Base-by-base conservation (phyloP, 2,888 invertebrate genomes). In the Phengaris alcon region DNA sequence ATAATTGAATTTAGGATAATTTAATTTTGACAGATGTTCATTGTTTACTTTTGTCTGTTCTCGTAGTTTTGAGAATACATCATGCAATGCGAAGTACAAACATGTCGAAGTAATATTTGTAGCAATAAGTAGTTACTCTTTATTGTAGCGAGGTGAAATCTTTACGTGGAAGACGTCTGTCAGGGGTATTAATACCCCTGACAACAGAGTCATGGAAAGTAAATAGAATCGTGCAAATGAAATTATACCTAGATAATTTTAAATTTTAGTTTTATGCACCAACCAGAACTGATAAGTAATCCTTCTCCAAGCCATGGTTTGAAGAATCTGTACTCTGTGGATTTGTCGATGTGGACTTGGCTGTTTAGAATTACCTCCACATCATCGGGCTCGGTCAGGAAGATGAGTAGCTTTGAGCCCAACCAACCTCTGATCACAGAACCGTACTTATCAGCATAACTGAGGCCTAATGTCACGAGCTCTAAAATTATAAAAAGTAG, bases 301-400 rank as follows among this genome's bases (percentile, higher is more conserved):
- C 97, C 97, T 83, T 97, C 95, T 22, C 97, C 97, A 74, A 97
- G 94, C 97, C 97, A 97, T 0, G 97, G 97, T 82, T 96, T 94
- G 86, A 97, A 97, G 87, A 96, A 96, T 77, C 94, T 90, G 84
- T 97, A 97, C 80, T 97, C 97, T 12, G 94, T 82, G 0, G 96
- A 94, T 84, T 97, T 97, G 84, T 96, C 95, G 79, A 97, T 95
- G 83, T 96, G 96, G n/a, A 95, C 95, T 76, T 96, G 94, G 77
- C 96, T 97, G 82, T 96, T 96, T 6, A 97, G 88, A 74, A 97
- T 96, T 0, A 96, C 90, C 85, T 97, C 97, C 12, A 96, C 95
- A 81, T 97, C 97, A 0, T 94, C 88, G 9, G 97, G 96, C 80
- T 97, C 95, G 0, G 93, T 87, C 12, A 97, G 88, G 86, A 96